A percentile compares a stretch with the other conserved stretches of the same genome.
Evolutionary conservation across 2,797 vertebrate species (phyloP).

Genomic region (Jordanella pulchra): DNA sequence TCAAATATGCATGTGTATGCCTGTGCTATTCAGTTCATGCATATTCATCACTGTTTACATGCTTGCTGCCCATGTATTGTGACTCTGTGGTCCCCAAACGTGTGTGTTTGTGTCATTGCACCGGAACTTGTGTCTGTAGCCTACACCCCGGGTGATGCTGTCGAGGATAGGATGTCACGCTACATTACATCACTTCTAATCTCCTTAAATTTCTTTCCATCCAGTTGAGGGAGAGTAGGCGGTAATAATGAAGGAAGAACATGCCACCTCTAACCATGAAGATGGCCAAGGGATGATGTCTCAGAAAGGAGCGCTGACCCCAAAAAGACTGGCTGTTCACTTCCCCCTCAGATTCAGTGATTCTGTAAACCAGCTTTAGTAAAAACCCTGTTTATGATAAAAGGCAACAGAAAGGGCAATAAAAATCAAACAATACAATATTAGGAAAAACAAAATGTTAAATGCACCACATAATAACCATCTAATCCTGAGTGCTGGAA

Average conservation of each 20-base stretch:
- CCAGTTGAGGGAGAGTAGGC: conserved; percentile 62
- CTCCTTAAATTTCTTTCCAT: conserved; percentile 69
- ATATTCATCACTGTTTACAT: conserved; percentile 40
- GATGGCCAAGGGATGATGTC: conserved; percentile 38
- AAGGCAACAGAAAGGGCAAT: conserved; percentile 1
- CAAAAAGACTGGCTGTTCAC: conserved; percentile 36
- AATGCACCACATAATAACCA: background rate
- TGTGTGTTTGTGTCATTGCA: conserved; percentile 19
- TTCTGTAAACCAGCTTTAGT: conserved; percentile 5
- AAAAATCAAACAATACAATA: background rate
- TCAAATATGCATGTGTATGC: conserved; percentile 23
- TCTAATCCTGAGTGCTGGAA: background rate
- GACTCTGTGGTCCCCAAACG: conserved; percentile 26
- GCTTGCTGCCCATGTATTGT: conserved; percentile 28
- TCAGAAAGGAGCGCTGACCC: conserved; percentile 45
- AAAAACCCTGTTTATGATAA: conserved; percentile 5
- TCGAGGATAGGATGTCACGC: conserved; percentile 65
- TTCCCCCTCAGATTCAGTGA: conserved; percentile 40
- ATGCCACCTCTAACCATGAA: conserved; percentile 69
- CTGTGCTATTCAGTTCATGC: conserved; percentile 20
- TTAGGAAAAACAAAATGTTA: background rate
- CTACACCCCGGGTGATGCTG: conserved; percentile 54
- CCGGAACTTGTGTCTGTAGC: conserved; percentile 41
- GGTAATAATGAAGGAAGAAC: conserved; percentile 66
- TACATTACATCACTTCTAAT: conserved; percentile 66